phyloP scores from a whole-genome alignment of 1,140 invertebrate genomes.

The Drosophila setifemur region DNA sequence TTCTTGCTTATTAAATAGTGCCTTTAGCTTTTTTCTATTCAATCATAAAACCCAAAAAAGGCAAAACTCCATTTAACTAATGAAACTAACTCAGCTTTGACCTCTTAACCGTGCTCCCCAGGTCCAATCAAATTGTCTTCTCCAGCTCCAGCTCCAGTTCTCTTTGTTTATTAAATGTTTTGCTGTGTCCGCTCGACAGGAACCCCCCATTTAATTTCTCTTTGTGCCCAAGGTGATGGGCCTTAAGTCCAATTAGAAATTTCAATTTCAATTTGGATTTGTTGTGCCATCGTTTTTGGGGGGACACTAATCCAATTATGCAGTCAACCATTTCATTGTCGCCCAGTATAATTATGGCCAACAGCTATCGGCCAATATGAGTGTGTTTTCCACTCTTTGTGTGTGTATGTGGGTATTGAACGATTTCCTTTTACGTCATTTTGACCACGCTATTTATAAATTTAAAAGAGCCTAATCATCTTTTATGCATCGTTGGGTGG shows the following conservation, averaged over 20 bases:
- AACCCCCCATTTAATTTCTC: slow-evolving; percentile 28
- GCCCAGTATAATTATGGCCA: slow-evolving; percentile 61
- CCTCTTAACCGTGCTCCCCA: no score
- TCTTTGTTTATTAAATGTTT: slow-evolving; percentile 8
- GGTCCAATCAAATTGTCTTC: neutral
- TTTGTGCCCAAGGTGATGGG: slow-evolving; percentile 18
- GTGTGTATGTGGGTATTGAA: slow-evolving; percentile 12
- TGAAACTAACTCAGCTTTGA: no score
- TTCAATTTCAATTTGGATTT: slow-evolving; percentile 48
- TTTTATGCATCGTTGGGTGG: slow-evolving; percentile 54
- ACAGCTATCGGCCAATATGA: slow-evolving; percentile 25
- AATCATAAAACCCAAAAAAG: no score
- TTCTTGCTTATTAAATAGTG: no score
- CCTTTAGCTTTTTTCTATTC: no score
- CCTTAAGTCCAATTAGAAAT: slow-evolving; percentile 37
- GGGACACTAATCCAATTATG: slow-evolving; percentile 46
- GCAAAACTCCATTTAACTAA: no score
- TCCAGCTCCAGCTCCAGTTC: no score
- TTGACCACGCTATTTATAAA: slow-evolving; percentile 48
- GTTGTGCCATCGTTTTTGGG: slow-evolving; percentile 17
- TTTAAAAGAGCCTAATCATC: slow-evolving; percentile 74
- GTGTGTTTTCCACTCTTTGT: neutral
- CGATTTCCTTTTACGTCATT: slow-evolving; percentile 54
- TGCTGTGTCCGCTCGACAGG: slow-evolving; percentile 12
- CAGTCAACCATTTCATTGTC: slow-evolving; percentile 61